phyloP scores from a whole-genome alignment of 2,113 vertebrate species.

The Sisor rabdophorus region DNA sequence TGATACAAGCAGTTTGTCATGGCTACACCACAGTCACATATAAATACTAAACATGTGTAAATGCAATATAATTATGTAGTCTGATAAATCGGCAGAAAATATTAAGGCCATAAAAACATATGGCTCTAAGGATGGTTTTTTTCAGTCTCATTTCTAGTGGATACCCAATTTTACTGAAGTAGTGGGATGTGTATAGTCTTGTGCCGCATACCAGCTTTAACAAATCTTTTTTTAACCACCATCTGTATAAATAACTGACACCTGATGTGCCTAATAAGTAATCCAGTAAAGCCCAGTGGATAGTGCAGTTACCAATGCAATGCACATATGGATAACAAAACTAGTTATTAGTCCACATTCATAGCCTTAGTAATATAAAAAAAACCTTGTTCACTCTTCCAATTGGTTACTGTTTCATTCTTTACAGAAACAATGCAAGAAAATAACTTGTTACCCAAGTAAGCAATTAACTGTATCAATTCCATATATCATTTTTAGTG shows the following conservation, averaged over 20 bases:
- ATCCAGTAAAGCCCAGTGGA: not conserved
- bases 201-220: not conserved
- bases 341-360: not conserved
- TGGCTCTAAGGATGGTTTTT: constrained; percentile 4
- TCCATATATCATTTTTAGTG: not conserved
- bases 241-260: constrained; percentile 20
- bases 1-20: not conserved
- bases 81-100: not conserved
- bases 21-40: not conserved
- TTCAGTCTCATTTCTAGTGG: not conserved
- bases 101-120: constrained; percentile 5
- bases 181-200: constrained; percentile 16
- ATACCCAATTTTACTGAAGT: not conserved
- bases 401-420: too few relatives aligned
- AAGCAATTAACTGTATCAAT: not conserved
- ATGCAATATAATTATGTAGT: not conserved
- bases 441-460: not conserved
- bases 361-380: not conserved
- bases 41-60: not conserved
- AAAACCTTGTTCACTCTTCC: not conserved
- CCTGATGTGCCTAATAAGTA: constrained; percentile 4
- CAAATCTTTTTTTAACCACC: not conserved
- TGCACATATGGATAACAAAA: not conserved
- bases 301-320: not conserved
- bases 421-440: too few relatives aligned